Evolutionary conservation across 2,888 invertebrate genomes (phyloP).

Genomic region (Agrochola lota): DNA sequence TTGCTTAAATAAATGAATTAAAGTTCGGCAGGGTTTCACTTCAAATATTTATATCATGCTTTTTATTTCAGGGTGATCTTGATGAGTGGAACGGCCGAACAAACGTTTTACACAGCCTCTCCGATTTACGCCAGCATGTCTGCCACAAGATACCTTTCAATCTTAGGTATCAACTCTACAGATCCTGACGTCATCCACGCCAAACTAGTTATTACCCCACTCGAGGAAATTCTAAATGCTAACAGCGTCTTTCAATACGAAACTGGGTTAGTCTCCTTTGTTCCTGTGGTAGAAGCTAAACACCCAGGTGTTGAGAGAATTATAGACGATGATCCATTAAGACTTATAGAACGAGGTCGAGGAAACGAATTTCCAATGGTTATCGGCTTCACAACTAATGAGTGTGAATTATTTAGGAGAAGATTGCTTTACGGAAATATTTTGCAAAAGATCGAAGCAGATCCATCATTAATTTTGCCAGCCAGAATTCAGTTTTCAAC

Average conservation of each 20-base stretch:
- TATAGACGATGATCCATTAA: conserved; percentile 69
- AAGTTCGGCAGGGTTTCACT: neutral
- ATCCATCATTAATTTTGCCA: conserved; percentile 72
- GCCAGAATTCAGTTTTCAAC: conserved; percentile 55
- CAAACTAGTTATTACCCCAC: conserved; percentile 61
- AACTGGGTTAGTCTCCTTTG: conserved; percentile 63
- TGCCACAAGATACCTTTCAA: conserved; percentile 69
- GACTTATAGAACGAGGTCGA: conserved; percentile 66
- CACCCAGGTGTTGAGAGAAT: conserved; percentile 65
- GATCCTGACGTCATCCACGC: conserved; percentile 66
- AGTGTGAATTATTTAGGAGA: conserved; percentile 55
- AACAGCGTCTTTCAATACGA: conserved; percentile 59
- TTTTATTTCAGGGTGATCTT: conserved; percentile 62
- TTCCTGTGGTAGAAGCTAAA: conserved; percentile 67
- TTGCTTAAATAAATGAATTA: neutral
- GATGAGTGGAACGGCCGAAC: conserved; percentile 65
- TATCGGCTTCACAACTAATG: conserved; percentile 63
- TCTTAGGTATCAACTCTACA: conserved; percentile 79
- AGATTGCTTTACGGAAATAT: conserved; percentile 42
- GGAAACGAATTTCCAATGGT: conserved; percentile 69
- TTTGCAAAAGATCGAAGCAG: conserved; percentile 40
- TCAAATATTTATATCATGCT: neutral
- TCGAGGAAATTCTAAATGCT: conserved; percentile 72
- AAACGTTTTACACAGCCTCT: conserved; percentile 64
- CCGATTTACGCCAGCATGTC: conserved; percentile 61